Base-by-base conservation (phyloP, 1,140 invertebrate genomes). In the Zaprionus ornatus region DNA sequence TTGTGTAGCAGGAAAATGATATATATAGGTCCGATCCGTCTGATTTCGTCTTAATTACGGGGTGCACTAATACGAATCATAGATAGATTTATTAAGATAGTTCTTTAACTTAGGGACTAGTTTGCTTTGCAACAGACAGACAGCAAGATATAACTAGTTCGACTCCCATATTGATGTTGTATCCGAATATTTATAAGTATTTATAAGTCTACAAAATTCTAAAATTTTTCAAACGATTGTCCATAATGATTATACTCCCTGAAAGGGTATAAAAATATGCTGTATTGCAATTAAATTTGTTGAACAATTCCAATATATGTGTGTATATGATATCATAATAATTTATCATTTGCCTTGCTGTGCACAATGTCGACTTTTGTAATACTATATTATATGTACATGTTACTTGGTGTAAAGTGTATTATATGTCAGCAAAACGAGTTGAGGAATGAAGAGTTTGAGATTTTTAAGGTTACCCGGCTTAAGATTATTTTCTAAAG, bases 391-490 rank as follows among this genome's bases (percentile, higher is more conserved):
- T 42, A 48, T 21, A 17, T 40, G 23, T 23, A 15, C 9, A 4
- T 13, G 10, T 60, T 27, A 1, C 25, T 68, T 5, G 55, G 55
- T 32, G 15, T n/a, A 15, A 7, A 13, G n/a, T 27, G 27, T 27
- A 17, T 37, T 42, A 10, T 6, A 12, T 50, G 72, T 12, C 27
- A 63, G 9, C 23, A 27, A 37, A 29, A n/a, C 21, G 27, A 63
- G 40, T 37, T 32, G 13, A 32, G 17, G 6, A 40, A n/a, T 42
- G 21, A 77, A 32, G 32, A 62, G 9, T 77, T 77, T 40, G 27
- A 67, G n/a, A 29, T 29, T 7, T 77, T 68, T 27, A 74, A 77
- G 70, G 75, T 76, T 10, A 13, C 0, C 12, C 10, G 19, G 10
- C 29, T 17, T 27, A 23, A 12, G 15, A 27, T 6, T 5, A 19